Evolutionary conservation across 2,113 vertebrate genomes (phyloP), one percentile per base, ranked within the genome.

Genomic region (Hypomesus transpacificus): DNA sequence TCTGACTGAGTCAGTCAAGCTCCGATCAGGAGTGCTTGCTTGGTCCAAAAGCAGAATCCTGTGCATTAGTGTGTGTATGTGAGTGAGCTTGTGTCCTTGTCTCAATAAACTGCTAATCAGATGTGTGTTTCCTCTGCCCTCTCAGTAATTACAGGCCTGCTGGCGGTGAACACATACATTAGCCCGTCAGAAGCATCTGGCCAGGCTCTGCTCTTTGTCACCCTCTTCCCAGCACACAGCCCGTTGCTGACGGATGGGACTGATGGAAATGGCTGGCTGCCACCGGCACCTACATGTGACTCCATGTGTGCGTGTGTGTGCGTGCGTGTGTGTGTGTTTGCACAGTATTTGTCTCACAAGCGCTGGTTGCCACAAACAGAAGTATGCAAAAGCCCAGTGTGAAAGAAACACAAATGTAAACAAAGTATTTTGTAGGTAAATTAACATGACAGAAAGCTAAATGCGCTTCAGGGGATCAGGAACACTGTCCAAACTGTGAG

Each of bases 91-190:
- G 77, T 84, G 87, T 89, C 86, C 89, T 88, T 87, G 84, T 87
- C 87, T 86, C 83, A 86, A 88, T 86, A 85, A 88, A 80, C 81
- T 9, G 21, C 85, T 90, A 88, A 90, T 87, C 85, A 88, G 84
- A 81, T 69, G 74, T 83, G 82, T 80, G 78, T 85, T 87, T 83
- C 69, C 79, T 80, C 80, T 61, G 58, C 22, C 20, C 20, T 14
- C 21, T 70, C 13, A n/a, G 17, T 58, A 50, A 65, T 50, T 65
- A 34, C 63, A 34, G 61, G 13, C 39, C 53, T 60, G 4, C 16
- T 70, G 20, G 50, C 26, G 11, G 66, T 54, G 16, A 68, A 34
- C 65, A 64, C 62, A 64, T 28, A 39, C 63, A 22, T 65, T 39
- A 50, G 34, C 18, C 39, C 34, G 9, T 50, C 5, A 20, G 20